These are phyloP conservation scores for Mus spicilegus DNA, from an alignment of 2,113 vertebrate species.

Conservation along the genomic window DNA sequence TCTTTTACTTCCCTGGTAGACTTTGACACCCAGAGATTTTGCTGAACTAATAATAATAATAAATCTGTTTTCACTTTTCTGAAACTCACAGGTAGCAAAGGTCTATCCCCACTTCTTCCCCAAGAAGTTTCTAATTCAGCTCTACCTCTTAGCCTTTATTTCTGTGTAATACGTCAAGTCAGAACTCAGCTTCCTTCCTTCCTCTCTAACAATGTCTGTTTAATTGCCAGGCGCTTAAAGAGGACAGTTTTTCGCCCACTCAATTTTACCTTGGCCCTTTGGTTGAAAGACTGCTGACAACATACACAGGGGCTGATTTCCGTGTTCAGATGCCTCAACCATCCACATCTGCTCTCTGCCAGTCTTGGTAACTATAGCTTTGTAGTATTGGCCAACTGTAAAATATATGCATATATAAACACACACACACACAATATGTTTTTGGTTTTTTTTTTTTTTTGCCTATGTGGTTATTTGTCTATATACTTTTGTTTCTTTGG, in stretches of 20 bases:
- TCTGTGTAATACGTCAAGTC: not conserved
- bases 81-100: not conserved
- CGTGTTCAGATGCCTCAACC: not conserved
- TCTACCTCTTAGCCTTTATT: not conserved
- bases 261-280: not conserved
- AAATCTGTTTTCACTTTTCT: not conserved
- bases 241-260: not conserved
- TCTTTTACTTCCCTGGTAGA: not conserved
- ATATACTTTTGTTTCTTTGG: not conserved
- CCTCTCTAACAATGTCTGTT: not conserved
- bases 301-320: not conserved
- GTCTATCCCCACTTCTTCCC: not conserved
- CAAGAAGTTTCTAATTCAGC: not conserved
- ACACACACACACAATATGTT: too few species aligned
- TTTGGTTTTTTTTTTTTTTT: not conserved
- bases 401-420: not conserved
- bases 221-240: not conserved
- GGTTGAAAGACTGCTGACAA: not conserved
- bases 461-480: not conserved
- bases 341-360: not conserved
- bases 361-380: not conserved
- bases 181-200: not conserved
- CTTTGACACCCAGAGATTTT: not conserved
- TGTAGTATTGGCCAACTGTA: not conserved
- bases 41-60: not conserved